Conservation (phyloP, 2,113 vertebrate species). For the Epinephelus cyanopodus region DNA sequence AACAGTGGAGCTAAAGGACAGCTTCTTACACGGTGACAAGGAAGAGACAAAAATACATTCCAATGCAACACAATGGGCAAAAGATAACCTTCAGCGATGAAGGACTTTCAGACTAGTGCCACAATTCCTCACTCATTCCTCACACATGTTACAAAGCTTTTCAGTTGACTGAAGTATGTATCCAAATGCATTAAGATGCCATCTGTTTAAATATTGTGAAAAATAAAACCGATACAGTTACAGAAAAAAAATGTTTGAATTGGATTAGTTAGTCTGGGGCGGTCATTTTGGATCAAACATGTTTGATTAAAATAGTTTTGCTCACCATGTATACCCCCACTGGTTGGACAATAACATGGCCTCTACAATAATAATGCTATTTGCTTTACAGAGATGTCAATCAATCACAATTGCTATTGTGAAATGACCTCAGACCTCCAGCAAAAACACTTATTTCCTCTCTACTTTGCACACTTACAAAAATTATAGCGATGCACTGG, state of each 20-base stretch:
- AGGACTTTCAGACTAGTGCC: slow-evolving; percentile 25
- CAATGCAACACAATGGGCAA: slow-evolving; percentile 79
- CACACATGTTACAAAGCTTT: slow-evolving; percentile 47
- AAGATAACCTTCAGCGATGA: slow-evolving; percentile 40
- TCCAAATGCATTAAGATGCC: slow-evolving; percentile 39
- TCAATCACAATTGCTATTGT: slow-evolving; percentile 4
- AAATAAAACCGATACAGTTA: not conserved
- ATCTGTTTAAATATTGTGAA: slow-evolving; percentile 14
- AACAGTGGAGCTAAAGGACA: slow-evolving; percentile 89
- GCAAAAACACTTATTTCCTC: slow-evolving; percentile 15
- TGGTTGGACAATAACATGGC: not conserved
- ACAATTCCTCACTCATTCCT: slow-evolving; percentile 32
- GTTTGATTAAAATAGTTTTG: not conserved
- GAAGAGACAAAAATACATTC: slow-evolving; percentile 85
- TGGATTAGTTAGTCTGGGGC: not conserved
- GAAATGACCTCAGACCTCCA: slow-evolving; percentile 2
- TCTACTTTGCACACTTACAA: slow-evolving; percentile 5
- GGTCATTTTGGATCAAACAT: not conserved
- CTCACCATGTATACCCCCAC: not conserved
- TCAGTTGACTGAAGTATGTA: slow-evolving; percentile 8
- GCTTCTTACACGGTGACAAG: slow-evolving; percentile 59
- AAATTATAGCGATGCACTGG: not conserved
- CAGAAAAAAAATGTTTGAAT: slow-evolving; percentile 3
- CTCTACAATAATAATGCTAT: not conserved
- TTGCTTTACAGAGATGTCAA: slow-evolving; percentile 1